Percentiles rank a stretch among this genome's conserved stretches.
These are phyloP conservation scores for Dicycla oo DNA, from an alignment of 2,888 invertebrate species.

Conservation along the genomic window DNA sequence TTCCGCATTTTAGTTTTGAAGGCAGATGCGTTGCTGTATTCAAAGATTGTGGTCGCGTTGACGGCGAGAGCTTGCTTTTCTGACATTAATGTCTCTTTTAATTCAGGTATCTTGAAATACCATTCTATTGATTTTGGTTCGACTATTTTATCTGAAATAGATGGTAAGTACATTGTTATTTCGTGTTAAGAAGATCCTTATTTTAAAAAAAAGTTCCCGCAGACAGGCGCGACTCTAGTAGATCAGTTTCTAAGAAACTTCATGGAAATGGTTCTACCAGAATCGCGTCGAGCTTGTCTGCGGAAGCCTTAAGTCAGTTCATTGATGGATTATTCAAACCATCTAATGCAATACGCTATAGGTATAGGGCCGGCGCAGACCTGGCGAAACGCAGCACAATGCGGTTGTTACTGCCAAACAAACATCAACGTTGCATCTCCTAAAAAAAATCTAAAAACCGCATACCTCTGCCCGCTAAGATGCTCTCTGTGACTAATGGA, in stretches of 20 bases:
- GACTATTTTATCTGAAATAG: conserved; percentile 64
- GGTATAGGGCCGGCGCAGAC: not conserved
- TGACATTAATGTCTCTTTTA: conserved; percentile 32
- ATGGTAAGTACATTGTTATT: not conserved
- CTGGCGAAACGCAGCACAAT: too few relatives aligned
- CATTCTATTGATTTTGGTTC: conserved; percentile 57
- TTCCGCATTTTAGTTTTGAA: conserved; percentile 70
- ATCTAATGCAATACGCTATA: not conserved
- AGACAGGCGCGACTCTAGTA: too few relatives aligned
- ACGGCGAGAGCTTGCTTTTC: conserved; percentile 66
- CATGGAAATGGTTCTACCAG: too few relatives aligned
- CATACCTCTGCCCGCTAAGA: too few relatives aligned
- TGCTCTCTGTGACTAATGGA: too few relatives aligned
- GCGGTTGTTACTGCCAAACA: not conserved
- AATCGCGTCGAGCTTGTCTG: too few relatives aligned
- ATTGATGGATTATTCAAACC: not conserved
- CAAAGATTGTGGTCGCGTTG: conserved; percentile 68
- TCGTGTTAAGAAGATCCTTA: not conserved
- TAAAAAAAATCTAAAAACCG: too few relatives aligned
- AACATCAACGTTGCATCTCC: too few relatives aligned
- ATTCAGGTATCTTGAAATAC: conserved; percentile 22
- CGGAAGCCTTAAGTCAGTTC: not conserved
- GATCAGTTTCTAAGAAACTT: too few relatives aligned
- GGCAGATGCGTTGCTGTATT: conserved; percentile 70
- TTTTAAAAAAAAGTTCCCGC: too few relatives aligned